Conservation (phyloP, 2,113 vertebrate species). For the Bujurquina vittata region DNA sequence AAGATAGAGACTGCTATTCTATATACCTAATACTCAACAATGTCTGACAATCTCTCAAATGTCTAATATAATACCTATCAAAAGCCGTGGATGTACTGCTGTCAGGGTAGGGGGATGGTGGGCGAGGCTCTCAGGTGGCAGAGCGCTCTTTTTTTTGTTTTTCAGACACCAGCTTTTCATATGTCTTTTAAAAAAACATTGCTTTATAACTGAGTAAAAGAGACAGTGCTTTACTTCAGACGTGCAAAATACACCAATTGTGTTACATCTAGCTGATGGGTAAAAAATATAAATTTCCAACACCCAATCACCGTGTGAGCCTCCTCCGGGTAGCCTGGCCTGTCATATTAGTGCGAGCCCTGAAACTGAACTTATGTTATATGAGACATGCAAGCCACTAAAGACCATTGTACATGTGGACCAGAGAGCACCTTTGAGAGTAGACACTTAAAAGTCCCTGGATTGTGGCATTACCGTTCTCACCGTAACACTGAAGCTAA, state of each 20-base stretch:
- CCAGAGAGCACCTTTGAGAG: constrained; percentile 75
- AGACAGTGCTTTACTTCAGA: constrained; percentile 43
- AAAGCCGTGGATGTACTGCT: constrained; percentile 65
- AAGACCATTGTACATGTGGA: constrained; percentile 62
- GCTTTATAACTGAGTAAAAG: constrained; percentile 30
- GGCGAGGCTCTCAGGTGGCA: background rate
- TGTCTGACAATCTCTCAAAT: constrained; percentile 67
- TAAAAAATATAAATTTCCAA: constrained; percentile 26
- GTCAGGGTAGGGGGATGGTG: background rate
- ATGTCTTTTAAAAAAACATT: constrained; percentile 42
- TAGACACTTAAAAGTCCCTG: constrained; percentile 71
- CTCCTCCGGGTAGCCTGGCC: constrained; percentile 13
- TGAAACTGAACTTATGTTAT: constrained; percentile 29
- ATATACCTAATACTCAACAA: constrained; percentile 80
- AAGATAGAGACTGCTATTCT: constrained; percentile 77
- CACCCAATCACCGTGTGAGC: constrained; percentile 9
- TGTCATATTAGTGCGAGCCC: constrained; percentile 2
- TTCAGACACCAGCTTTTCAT: constrained; percentile 29
- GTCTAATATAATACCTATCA: constrained; percentile 70
- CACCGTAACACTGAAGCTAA: constrained; percentile 44
- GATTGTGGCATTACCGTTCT: constrained; percentile 41
- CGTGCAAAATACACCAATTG: constrained; percentile 34
- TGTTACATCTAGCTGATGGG: constrained; percentile 29
- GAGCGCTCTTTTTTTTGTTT: background rate
- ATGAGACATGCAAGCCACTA: constrained; percentile 48